Base-by-base conservation (phyloP, 1,140 invertebrate species). In the Drosophila pallidifrons region DNA sequence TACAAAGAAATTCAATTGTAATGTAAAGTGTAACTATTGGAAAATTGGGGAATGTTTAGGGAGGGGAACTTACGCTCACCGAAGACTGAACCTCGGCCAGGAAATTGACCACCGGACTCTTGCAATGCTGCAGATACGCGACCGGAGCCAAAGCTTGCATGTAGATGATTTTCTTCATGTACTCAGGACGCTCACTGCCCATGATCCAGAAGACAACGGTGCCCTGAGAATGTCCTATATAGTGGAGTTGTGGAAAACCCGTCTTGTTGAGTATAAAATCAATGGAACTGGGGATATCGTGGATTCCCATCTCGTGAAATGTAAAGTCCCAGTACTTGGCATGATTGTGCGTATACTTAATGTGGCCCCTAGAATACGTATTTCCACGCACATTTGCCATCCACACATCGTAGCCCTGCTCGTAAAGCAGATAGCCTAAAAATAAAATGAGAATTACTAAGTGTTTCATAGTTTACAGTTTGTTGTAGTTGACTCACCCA, bases 361-460 rank as follows among this genome's bases (percentile, higher is more conserved):
- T 83, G 25, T 92, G 91, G 16, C 73, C 70, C 2, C 86, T 46
- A 0, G 90, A 92, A 45, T 92, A 92, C 0, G 88, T 89, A 52
- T 92, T 92, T 15, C 92, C 92, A 0, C 92, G 80, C 5, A 87
- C 86, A 83, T 92, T 92, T 5, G 80, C 94, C 81, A 95, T 92
- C 96, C 96, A 96, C 0, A 96, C 95, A 76, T 96, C 96, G 80
- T 95, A 96, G 38, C 95, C 95, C 57, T 93, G 92, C 54, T 95
- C 94, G 4, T 95, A 94, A 3, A 94, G 82, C 20, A 93, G 60
- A 52, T 93, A 92, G 63, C 79, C 92, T 92, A 57, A 16, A 11
- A 3, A 38, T 35, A 7, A 11, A 32, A 20, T 20, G 45, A 5
- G 30, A 32, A 32, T 32, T 10, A 15, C 3, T 20, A 15, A 15